Conservation (phyloP, 53 echinoderm and acorn worm genomes). For the Antedon mediterranea region DNA sequence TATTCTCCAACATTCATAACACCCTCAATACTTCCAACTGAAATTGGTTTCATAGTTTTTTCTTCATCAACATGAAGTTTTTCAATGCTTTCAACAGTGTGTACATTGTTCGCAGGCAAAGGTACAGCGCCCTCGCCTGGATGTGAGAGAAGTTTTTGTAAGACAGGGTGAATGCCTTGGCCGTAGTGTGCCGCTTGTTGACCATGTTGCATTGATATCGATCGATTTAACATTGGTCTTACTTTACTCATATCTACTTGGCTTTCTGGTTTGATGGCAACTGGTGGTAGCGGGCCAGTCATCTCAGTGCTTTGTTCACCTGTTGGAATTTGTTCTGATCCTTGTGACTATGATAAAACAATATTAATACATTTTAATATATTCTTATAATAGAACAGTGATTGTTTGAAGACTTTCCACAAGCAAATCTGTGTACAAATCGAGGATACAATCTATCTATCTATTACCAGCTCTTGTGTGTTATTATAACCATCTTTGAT, state of each 20-base stretch:
- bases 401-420: too few relatives aligned
- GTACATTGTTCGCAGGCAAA: constrained; percentile 13
- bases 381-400: too few relatives aligned
- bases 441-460: too few relatives aligned
- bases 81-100: constrained; percentile 78
- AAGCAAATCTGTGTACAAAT: too few relatives aligned
- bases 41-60: not conserved
- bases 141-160: constrained; percentile 40
- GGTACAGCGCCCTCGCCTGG: constrained; percentile 5
- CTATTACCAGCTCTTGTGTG: too few relatives aligned
- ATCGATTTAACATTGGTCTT: not conserved
- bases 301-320: not conserved
- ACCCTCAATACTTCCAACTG: not conserved
- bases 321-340: not conserved
- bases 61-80: constrained; percentile 21
- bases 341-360: not conserved
- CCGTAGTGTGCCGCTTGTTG: not conserved
- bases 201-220: not conserved
- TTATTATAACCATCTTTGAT: too few relatives aligned
- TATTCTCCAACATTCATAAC: too few relatives aligned
- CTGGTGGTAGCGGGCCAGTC: not conserved
- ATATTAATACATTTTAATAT: too few relatives aligned
- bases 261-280: not conserved
- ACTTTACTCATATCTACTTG: not conserved
- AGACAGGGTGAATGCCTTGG: constrained; percentile 4